These are phyloP conservation scores for Tipula confusa DNA, from an alignment of 2,888 invertebrate species.

Conservation along the genomic window DNA sequence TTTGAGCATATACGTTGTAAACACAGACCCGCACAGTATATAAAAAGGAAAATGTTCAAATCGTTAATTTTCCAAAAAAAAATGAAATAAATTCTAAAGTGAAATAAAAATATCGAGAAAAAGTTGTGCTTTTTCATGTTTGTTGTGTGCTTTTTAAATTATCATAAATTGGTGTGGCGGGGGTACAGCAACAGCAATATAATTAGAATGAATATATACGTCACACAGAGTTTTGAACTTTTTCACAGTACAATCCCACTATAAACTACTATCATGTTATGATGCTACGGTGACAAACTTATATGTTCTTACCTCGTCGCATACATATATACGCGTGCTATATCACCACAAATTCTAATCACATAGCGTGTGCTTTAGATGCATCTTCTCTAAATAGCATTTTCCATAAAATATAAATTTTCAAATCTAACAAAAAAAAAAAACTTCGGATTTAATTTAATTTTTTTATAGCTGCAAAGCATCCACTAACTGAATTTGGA, in stretches of 20 bases:
- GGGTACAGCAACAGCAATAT: background rate
- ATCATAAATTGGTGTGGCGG: background rate
- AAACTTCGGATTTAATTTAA: background rate
- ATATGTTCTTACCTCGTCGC: too few species aligned
- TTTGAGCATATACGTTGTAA: background rate
- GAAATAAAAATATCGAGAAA: background rate
- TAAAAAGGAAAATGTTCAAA: background rate
- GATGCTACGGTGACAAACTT: too few species aligned
- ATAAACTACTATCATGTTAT: background rate
- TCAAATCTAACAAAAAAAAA: background rate
- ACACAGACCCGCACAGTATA: background rate
- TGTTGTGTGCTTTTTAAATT: background rate
- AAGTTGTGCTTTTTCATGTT: background rate
- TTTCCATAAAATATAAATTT: background rate
- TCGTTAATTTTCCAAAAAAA: background rate
- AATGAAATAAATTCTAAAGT: background rate
- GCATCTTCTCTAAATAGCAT: too few species aligned
- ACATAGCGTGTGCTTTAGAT: too few species aligned
- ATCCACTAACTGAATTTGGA: background rate
- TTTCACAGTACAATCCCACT: background rate
- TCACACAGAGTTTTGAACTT: background rate
- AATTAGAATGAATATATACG: background rate
- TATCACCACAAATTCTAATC: background rate
- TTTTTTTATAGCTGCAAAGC: background rate
- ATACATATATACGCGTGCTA: background rate